Conservation (phyloP, 2,113 vertebrate genomes). For the Erpornis zantholeuca region DNA sequence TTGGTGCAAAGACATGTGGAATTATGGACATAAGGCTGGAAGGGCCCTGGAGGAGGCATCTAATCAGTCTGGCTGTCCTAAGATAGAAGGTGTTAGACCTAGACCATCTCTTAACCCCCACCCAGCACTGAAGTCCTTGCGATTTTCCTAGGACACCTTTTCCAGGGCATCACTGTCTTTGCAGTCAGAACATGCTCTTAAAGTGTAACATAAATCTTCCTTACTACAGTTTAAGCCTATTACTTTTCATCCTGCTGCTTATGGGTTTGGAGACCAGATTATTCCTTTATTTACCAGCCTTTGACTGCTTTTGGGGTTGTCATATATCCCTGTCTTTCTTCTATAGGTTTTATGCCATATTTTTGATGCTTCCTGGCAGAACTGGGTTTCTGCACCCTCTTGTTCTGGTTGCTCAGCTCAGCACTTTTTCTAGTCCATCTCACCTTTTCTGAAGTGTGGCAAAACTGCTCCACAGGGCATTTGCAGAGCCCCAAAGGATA, state of each 20-base stretch:
- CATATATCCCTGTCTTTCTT: not conserved
- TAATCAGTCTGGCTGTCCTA: not conserved
- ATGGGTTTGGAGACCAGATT: slow-evolving; percentile 3
- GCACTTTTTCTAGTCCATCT: not conserved
- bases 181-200: slow-evolving; percentile 19
- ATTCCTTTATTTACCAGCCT: slow-evolving; percentile 28
- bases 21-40: not conserved
- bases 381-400: slow-evolving; percentile 15
- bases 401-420: not conserved
- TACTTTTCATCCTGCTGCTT: slow-evolving; percentile 27
- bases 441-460: not conserved
- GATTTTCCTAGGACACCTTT: not conserved
- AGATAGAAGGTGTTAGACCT: not conserved
- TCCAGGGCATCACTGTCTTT: not conserved
- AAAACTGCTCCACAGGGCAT: not conserved
- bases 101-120: not conserved
- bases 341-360: not conserved
- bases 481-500: not conserved
- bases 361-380: slow-evolving; percentile 13
- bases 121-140: not conserved
- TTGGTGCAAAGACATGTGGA: not conserved
- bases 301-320: not conserved
- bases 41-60: not conserved
- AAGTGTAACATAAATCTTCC: slow-evolving; percentile 13
- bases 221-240: slow-evolving; percentile 12